Evolutionary conservation across 1,140 invertebrate genomes (phyloP).

Genomic region (Brachionus paranguensis): DNA sequence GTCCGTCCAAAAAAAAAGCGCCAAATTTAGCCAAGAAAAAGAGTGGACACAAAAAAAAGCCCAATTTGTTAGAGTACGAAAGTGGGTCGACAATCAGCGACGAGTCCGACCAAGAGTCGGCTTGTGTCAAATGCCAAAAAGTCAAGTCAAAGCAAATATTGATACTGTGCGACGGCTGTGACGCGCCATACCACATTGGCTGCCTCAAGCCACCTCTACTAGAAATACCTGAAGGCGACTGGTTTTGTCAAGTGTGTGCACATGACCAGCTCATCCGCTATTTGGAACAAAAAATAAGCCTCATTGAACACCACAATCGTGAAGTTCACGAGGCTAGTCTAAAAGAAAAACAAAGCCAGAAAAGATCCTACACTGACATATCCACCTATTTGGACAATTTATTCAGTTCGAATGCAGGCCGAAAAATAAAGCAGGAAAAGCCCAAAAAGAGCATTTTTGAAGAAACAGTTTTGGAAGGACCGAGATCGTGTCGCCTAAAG

Average conservation of each 20-base stretch:
- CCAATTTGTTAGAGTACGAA: not conserved
- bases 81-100: constrained; percentile 24
- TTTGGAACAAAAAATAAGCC: not conserved
- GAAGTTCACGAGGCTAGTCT: not conserved
- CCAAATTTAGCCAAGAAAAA: not conserved
- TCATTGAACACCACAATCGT: not conserved
- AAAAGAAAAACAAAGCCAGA: not conserved
- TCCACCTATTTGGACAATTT: constrained; percentile 1
- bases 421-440: not conserved
- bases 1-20: not conserved
- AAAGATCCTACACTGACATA: not conserved
- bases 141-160: not conserved
- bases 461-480: not conserved
- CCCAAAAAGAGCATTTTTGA: constrained; percentile 14
- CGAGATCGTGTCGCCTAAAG: not conserved
- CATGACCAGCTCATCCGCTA: not conserved
- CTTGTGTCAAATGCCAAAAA: constrained; percentile 2
- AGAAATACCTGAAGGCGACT: constrained; percentile 88
- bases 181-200: constrained; percentile 86
- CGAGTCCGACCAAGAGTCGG: constrained; percentile 8
- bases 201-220: constrained; percentile 82
- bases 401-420: not conserved
- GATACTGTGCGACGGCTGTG: constrained; percentile 83
- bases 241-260: constrained; percentile 91
- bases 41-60: not conserved